Base-by-base conservation (phyloP, 1,140 invertebrate species). In the Sarcophaga bullata region DNA sequence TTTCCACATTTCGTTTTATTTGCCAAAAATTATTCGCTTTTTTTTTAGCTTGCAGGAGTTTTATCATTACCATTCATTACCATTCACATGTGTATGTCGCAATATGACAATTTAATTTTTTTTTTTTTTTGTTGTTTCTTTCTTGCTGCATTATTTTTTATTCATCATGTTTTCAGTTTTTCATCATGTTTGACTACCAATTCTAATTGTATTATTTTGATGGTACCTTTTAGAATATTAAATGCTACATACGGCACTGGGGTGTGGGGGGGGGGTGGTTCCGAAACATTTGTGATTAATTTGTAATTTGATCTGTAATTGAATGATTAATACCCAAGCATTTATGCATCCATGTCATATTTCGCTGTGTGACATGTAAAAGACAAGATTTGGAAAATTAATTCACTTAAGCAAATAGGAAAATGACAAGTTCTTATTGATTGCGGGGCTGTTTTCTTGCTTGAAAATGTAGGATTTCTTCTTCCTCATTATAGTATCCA, bases 271-370 rank as follows among this genome's bases (percentile, higher is more conserved):
- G n/a, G n/a, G n/a, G n/a, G n/a, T n/a, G n/a, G n/a, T n/a, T n/a
- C n/a, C n/a, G n/a, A n/a, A 9, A 58, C 13, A 58, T 58, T 37
- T 37, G 25, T 58, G 54, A 58, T 58, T 58, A 58, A 58, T 58
- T 58, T 58, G 54, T 58, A 58, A 58, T 58, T 58, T 58, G 54
- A 58, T 58, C 54, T 58, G 25, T 37, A 58, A 58, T 58, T 58
- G 54, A 58, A 58, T 58, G 54, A 6, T 58, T 15, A 58, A 13
- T 58, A 58, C 6, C 15, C 13, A 58, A 58, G 54, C 13, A 58
- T 37, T 37, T 37, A 37, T 1, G 25, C 25, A 37, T 58, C n/a
- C 54, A 58, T 58, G 54, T 58, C 11, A 58, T 13, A 58, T 58
- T 10, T 4, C 11, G 13, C 9, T 58, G 6, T 15, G n/a, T 58